Base-by-base conservation (phyloP, 2,888 invertebrate species). In the Gerosis bhagava region DNA sequence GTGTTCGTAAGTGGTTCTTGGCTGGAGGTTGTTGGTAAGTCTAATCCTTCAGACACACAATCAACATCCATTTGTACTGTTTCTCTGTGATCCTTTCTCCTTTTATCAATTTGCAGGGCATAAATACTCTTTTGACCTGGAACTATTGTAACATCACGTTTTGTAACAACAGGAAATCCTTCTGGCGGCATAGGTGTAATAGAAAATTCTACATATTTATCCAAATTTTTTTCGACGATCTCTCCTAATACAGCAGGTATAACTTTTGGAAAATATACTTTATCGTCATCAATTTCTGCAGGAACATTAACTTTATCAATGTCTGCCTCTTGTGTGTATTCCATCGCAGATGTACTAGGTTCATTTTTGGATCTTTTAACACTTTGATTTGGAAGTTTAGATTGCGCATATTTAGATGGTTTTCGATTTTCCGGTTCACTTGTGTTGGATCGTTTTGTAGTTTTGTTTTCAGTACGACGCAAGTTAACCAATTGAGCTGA, bases 401-500 rank as follows among this genome's bases (percentile, higher is more conserved):
- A 67, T 49, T 78, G 70, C 5, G 89, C 86, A 63, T 82, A 89
- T 63, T 83, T 87, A 1, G 89, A 89, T 10, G 67, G 77, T 58
- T 81, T 86, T 19, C 74, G 68, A 0, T 47, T 45, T 36, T 53
- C 56, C 24, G 63, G 12, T 10, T 67, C 62, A 8, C 25, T 44
- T 4, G 50, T 26, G 17, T 45, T 62, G 12, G 51, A 60, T 26
- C 75, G 62, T 57, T 80, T 81, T 5, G 64, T 62, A 5, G 70
- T 60, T 19, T 50, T 54, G 37, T 63, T 59, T 50, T 72, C 70
- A n/a, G 60, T 65, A 24, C 61, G 65, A 1, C 77, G 73, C 55
- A 87, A 56, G 74, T 90, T 83, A 50, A 90, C 77, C 8, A 93
- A 87, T 64, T 91, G 91, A 0, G 93, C 94, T 0, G 94, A 90